Conservation (phyloP, 2,797 vertebrate species). For the Ateles fusciceps region DNA sequence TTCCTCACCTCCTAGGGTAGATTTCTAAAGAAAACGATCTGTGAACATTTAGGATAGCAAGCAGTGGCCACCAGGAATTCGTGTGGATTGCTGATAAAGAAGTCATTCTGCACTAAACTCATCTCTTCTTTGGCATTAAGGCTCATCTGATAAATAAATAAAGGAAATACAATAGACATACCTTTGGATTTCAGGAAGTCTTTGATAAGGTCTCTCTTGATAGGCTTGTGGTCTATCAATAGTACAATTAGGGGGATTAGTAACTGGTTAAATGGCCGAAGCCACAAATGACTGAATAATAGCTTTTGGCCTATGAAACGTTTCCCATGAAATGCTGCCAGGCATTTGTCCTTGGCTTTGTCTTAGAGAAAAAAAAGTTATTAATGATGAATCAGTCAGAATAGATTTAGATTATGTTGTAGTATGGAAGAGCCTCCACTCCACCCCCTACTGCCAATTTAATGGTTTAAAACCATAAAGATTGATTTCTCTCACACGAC, state of each 20-base stretch:
- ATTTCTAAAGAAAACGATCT: neutral
- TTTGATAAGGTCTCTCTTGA: conserved; percentile 28
- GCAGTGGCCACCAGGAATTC: neutral
- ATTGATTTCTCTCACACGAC: neutral
- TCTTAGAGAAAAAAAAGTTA: neutral
- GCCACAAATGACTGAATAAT: neutral
- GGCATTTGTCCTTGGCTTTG: neutral
- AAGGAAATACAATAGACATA: neutral
- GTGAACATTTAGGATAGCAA: neutral
- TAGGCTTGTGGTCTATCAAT: neutral
- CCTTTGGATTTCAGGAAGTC: conserved; percentile 18
- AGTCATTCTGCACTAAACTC: neutral
- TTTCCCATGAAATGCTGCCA: neutral
- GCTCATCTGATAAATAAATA: conserved; percentile 10
- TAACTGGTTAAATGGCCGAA: conserved; percentile 4
- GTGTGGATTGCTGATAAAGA: neutral
- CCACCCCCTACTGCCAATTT: neutral
- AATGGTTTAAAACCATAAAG: conserved; percentile 1
- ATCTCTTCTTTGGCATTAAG: neutral
- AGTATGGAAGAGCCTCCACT: neutral
- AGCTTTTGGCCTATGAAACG: neutral
- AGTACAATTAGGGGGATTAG: conserved; percentile 6
- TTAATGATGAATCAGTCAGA: conserved; percentile 27
- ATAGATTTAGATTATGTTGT: conserved; percentile 17
- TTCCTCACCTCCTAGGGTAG: neutral